These are phyloP conservation scores for Drosophila littoralis DNA, from an alignment of 1,140 invertebrate species.

Conservation along the genomic window DNA sequence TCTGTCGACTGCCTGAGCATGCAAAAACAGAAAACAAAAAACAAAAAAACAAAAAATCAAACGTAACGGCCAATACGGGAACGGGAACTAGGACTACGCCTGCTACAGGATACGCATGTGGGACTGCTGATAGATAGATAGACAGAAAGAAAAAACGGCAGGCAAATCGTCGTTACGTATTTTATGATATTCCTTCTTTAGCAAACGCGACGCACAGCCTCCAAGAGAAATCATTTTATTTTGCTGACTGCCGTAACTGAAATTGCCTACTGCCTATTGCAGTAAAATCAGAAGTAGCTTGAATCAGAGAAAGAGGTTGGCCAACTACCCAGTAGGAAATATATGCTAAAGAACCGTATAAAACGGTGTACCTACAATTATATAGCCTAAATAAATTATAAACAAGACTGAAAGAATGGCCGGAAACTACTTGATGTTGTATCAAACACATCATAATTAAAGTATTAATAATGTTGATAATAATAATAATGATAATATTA, in stretches of 20 bases:
- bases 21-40: slow-evolving; percentile 64
- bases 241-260: slow-evolving; percentile 77
- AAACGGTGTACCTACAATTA: too few relatives aligned
- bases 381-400: too few relatives aligned
- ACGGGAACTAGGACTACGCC: slow-evolving; percentile 57
- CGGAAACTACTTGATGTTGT: too few relatives aligned
- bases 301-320: not conserved
- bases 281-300: slow-evolving; percentile 10
- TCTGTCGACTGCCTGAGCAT: slow-evolving; percentile 69
- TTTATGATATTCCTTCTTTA: slow-evolving; percentile 74
- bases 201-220: slow-evolving; percentile 27
- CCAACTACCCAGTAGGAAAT: slow-evolving; percentile 53
- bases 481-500: too few relatives aligned
- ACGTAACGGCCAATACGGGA: slow-evolving; percentile 9
- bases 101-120: slow-evolving; percentile 59
- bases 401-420: too few relatives aligned
- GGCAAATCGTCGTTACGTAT: slow-evolving; percentile 74
- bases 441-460: too few relatives aligned
- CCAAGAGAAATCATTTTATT: slow-evolving; percentile 74
- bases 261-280: slow-evolving; percentile 68
- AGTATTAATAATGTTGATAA: too few relatives aligned
- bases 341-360: not conserved
- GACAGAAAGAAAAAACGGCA: slow-evolving; percentile 36
- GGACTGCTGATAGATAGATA: slow-evolving; percentile 20
- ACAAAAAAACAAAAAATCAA: slow-evolving; percentile 9